Percentiles rank a stretch among this genome's conserved stretches.
Evolutionary conservation across 2,113 vertebrate genomes (phyloP).

Genomic region (Entomyzon cyanotis): DNA sequence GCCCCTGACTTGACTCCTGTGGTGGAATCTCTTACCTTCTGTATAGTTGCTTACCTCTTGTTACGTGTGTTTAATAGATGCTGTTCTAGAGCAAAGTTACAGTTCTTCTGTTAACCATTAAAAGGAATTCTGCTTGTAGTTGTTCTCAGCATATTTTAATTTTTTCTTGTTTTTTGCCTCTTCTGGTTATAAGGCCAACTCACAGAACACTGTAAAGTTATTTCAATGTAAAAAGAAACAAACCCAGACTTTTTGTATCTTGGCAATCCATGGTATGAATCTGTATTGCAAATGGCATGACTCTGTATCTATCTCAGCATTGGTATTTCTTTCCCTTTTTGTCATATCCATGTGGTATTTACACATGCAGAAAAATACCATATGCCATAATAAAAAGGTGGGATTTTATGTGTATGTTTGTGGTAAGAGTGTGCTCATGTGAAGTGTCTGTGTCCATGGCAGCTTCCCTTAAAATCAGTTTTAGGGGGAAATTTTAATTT

Average conservation of each 20-base stretch:
- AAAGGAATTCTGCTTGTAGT: slow-evolving; percentile 36
- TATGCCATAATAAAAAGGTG: slow-evolving; percentile 63
- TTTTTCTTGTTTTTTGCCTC: background rate
- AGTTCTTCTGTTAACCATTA: slow-evolving; percentile 50
- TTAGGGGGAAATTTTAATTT: background rate
- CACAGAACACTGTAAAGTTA: slow-evolving; percentile 48
- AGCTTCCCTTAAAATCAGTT: background rate
- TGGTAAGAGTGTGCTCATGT: background rate
- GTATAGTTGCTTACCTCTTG: slow-evolving; percentile 44
- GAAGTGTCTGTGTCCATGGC: background rate
- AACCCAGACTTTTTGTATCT: slow-evolving; percentile 51
- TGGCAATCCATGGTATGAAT: slow-evolving; percentile 27
- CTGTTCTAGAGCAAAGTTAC: slow-evolving; percentile 31
- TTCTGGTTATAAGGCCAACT: slow-evolving; percentile 29
- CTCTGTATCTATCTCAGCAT: slow-evolving; percentile 40
- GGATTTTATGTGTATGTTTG: slow-evolving; percentile 51
- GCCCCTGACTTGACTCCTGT: slow-evolving; percentile 16
- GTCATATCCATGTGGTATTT: slow-evolving; percentile 33
- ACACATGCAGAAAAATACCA: background rate
- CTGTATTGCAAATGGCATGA: slow-evolving; percentile 58
- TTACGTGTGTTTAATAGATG: slow-evolving; percentile 37
- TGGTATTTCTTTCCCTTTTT: slow-evolving; percentile 57
- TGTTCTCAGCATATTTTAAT: slow-evolving; percentile 10
- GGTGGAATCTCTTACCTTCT: slow-evolving; percentile 42
- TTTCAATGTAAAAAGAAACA: slow-evolving; percentile 24